phyloP scores from a whole-genome alignment of 2,888 invertebrate genomes.

The Agrochola lychnidis region DNA sequence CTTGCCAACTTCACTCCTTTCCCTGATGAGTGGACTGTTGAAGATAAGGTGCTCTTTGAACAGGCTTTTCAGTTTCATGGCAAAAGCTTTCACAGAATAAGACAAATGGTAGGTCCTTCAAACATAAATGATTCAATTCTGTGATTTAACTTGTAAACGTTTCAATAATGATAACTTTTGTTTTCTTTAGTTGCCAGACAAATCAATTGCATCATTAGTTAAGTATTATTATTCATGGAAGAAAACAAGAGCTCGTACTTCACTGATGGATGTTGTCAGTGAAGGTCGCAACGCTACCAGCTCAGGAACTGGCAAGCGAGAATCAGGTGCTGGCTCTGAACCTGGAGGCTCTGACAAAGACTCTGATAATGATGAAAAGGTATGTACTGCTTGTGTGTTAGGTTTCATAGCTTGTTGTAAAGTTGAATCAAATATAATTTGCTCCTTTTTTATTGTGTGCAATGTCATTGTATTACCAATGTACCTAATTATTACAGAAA shows the following conservation, averaged over 20 bases:
- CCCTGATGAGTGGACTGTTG: constrained; percentile 99
- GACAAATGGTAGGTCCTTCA: constrained; percentile 96
- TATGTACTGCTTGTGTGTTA: constrained; percentile 83
- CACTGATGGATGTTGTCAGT: constrained; percentile 97
- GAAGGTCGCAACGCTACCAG: constrained; percentile 94
- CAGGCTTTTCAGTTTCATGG: constrained; percentile 99
- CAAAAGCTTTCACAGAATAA: constrained; percentile 98
- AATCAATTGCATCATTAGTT: constrained; percentile 98
- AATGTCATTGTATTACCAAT: constrained; percentile 63
- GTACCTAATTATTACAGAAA: constrained; percentile 52
- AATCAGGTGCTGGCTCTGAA: constrained; percentile 95
- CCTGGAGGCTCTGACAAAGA: constrained; percentile 96
- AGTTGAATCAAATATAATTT: constrained; percentile 68
- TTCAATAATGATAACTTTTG: constrained; percentile 31
- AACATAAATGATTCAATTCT: not conserved
- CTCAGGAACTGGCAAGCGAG: constrained; percentile 91
- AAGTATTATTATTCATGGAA: constrained; percentile 99
- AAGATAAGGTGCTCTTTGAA: constrained; percentile 99
- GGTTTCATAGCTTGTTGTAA: constrained; percentile 60
- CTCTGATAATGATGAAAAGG: constrained; percentile 97
- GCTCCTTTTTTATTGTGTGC: constrained; percentile 68
- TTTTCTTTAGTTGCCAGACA: constrained; percentile 96
- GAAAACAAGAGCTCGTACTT: constrained; percentile 97
- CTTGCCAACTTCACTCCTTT: constrained; percentile 99
- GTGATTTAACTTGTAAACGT: not conserved